phyloP scores from a whole-genome alignment of 2,797 vertebrate genomes.

The Bucorvus abyssinicus region DNA sequence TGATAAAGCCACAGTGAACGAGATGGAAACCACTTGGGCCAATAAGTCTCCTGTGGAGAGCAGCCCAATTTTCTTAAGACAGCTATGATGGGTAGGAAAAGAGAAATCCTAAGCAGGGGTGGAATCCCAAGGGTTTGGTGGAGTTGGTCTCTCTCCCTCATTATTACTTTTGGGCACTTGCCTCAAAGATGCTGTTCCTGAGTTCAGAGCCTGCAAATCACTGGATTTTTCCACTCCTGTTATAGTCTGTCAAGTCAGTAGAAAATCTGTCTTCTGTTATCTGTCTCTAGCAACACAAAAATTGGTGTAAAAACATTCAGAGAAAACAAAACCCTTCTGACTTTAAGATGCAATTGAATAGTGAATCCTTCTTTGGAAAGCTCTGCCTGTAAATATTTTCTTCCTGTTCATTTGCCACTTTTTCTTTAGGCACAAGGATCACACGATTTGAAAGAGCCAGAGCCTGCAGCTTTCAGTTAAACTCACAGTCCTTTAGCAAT shows the following conservation, averaged over 20 bases:
- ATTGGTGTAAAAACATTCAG: neutral
- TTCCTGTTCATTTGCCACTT: neutral
- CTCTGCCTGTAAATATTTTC: neutral
- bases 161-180: neutral
- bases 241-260: neutral
- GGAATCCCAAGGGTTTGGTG: neutral
- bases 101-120: neutral
- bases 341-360: neutral
- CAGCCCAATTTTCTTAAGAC: neutral
- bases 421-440: neutral
- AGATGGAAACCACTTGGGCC: neutral
- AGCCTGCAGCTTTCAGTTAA: neutral
- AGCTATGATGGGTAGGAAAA: neutral
- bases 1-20: neutral
- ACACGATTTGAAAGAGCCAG: neutral
- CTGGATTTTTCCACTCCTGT: neutral
- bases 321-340: neutral
- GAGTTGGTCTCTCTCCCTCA: neutral
- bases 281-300: neutral
- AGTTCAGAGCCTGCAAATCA: neutral
- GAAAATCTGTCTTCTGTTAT: neutral
- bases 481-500: neutral
- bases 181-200: neutral
- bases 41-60: neutral
- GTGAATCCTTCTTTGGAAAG: neutral